phyloP scores from a whole-genome alignment of 2,888 invertebrate genomes.

The Phaonia tiefii region DNA sequence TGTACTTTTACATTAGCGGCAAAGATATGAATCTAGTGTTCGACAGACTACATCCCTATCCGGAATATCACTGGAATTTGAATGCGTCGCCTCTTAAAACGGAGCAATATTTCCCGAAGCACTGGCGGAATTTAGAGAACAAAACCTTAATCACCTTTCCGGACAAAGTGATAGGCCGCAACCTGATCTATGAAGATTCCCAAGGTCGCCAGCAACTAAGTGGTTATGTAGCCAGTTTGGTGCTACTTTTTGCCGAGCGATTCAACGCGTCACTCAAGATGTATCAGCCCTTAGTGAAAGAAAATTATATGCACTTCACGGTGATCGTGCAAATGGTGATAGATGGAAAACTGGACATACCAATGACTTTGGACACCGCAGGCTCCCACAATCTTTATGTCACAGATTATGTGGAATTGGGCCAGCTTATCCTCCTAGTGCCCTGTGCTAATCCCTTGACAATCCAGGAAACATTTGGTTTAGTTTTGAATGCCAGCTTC shows the following conservation, averaged over 20 bases:
- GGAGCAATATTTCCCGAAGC: neutral
- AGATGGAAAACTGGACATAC: constrained; percentile 40
- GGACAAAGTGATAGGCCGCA: constrained; percentile 69
- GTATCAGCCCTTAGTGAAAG: neutral
- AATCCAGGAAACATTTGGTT: constrained; percentile 14
- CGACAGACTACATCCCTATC: constrained; percentile 18
- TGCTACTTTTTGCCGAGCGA: constrained; percentile 65
- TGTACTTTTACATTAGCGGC: constrained; percentile 22
- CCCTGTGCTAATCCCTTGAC: constrained; percentile 51
- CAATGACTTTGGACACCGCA: constrained; percentile 22
- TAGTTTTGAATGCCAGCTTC: constrained; percentile 19
- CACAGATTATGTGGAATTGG: constrained; percentile 20
- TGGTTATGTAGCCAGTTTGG: constrained; percentile 69
- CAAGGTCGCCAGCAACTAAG: constrained; percentile 45
- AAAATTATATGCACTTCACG: constrained; percentile 2
- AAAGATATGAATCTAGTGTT: neutral
- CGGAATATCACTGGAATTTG: constrained; percentile 11
- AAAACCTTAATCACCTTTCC: constrained; percentile 63
- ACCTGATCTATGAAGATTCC: constrained; percentile 62
- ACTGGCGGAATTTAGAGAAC: constrained; percentile 33
- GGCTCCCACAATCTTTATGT: neutral
- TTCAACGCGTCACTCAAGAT: constrained; percentile 69
- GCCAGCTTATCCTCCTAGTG: constrained; percentile 41
- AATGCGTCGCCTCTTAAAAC: too few relatives aligned
- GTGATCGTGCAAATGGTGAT: constrained; percentile 22